A percentile compares a stretch with the other conserved stretches of the same genome.
Conservation (phyloP, 2,888 invertebrate genomes). For the Hedya salicella region DNA sequence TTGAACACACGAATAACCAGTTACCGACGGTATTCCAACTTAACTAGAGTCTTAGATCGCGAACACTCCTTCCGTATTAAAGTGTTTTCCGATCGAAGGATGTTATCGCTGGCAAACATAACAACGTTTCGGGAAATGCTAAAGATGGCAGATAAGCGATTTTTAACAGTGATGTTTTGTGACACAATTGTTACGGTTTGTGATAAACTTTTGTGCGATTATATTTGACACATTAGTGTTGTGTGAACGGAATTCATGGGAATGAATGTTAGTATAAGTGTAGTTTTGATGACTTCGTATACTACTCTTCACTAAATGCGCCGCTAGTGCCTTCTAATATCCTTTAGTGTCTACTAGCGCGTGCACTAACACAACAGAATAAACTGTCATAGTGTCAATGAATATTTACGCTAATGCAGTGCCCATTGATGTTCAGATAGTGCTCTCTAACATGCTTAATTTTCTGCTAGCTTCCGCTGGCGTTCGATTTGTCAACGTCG, state of each 20-base stretch:
- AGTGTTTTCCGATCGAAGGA: not conserved
- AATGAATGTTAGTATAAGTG: too few species aligned
- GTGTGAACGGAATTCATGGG: not conserved
- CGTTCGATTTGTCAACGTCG: too few species aligned
- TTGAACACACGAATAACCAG: not conserved
- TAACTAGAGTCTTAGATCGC: not conserved
- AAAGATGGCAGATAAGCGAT: conserved; percentile 20
- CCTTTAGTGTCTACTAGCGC: too few species aligned
- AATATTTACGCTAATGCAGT: too few species aligned
- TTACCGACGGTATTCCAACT: not conserved
- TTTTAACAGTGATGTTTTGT: conserved; percentile 22
- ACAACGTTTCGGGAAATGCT: conserved; percentile 21
- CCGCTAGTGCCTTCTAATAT: too few species aligned
- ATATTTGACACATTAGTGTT: not conserved
- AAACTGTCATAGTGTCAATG: too few species aligned
- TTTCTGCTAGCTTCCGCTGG: too few species aligned
- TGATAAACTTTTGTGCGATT: conserved; percentile 3
- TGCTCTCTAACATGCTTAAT: too few species aligned
- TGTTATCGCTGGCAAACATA: conserved; percentile 29
- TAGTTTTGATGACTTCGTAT: too few species aligned
- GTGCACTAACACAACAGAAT: too few species aligned
- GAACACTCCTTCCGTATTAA: not conserved
- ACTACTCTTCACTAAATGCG: too few species aligned
- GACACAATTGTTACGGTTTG: conserved; percentile 12
- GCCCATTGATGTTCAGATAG: too few species aligned